Base-by-base conservation (phyloP, 2,113 vertebrate genomes). In the Anoura caudifer region DNA sequence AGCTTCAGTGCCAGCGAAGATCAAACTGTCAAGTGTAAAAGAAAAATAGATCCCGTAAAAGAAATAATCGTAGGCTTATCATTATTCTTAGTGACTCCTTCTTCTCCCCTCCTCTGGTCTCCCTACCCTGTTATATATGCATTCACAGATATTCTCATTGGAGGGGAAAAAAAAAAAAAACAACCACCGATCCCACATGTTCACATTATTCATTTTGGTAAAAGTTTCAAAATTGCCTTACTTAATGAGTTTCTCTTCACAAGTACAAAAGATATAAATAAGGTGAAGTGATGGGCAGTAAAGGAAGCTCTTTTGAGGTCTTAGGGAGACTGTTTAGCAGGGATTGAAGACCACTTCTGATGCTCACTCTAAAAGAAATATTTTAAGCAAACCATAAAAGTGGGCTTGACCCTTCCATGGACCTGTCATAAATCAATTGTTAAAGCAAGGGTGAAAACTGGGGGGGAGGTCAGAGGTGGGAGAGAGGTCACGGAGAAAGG, bases 321-420 rank as follows among this genome's bases (percentile, higher is more conserved):
- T 98, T 95, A 95, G 98, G 97, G 98, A 98, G 98, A 98, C 98
- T 98, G 98, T 96, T 98, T 97, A 98, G 97, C 96, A 97, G 98
- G 98, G 98, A 98, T 97, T 97, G 98, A 98, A 98, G 94, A 97
- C 97, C 98, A 98, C 98, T 99, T 98, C 98, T 98, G 98, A 98
- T 98, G 98, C 98, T 98, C 98, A 97, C 97, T 96, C 88, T 98
- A 98, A 98, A 98, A 98, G 98, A 98, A 98, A 98, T 98, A 98
- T 99, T 99, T 99, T 98, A 99, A 98, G 98, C 98, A 99, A 98
- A 98, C 98, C 98, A 92, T 99, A 99, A 99, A 99, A 99, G 98
- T 97, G 96, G 98, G 98, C 98, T 98, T 99, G 98, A 99, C 99
- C 99, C 93, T 98, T 99, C 98, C 98, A 96, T 81, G 84, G 98